phyloP scores from a whole-genome alignment of 1,140 invertebrate genomes.

The Drosophila rufa region DNA sequence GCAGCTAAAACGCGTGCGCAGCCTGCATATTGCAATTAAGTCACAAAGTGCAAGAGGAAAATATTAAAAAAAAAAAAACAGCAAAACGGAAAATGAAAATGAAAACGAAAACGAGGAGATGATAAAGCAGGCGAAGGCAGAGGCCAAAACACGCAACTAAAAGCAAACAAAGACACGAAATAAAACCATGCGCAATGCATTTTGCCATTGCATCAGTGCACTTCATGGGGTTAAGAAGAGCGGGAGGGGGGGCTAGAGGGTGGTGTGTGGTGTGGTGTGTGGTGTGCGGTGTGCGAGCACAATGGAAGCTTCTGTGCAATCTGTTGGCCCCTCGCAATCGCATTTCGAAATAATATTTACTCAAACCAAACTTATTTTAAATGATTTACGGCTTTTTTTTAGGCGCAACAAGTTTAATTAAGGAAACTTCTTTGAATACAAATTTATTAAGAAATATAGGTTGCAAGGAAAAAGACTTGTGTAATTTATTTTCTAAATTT shows the following conservation, averaged over 20 bases:
- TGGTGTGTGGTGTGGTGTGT: not conserved
- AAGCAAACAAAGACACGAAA: conserved; percentile 32
- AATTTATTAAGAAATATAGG: no score
- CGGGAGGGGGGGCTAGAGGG: not conserved
- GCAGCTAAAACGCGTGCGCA: conserved; percentile 56
- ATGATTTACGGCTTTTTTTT: conserved; percentile 17
- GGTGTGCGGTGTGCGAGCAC: conserved; percentile 23
- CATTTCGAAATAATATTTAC: conserved; percentile 25
- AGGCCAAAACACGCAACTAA: conserved; percentile 65
- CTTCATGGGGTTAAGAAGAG: conserved; percentile 5
- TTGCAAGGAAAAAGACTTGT: no score
- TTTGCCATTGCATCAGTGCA: conserved; percentile 71
- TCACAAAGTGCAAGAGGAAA: conserved; percentile 15
- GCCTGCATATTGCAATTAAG: conserved; percentile 28
- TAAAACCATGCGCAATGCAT: conserved; percentile 70
- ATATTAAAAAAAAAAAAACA: not conserved
- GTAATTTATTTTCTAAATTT: no score
- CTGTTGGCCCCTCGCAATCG: conserved; percentile 54
- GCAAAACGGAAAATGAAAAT: conserved; percentile 13
- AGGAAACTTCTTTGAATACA: not conserved
- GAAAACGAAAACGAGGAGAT: conserved; percentile 10
- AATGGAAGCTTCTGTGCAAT: conserved; percentile 59
- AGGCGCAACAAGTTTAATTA: not conserved
- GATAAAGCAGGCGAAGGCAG: conserved; percentile 24
- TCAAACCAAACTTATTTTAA: not conserved